Evolutionary conservation across 2,888 invertebrate genomes (phyloP).

Genomic region (Agrilus mali): DNA sequence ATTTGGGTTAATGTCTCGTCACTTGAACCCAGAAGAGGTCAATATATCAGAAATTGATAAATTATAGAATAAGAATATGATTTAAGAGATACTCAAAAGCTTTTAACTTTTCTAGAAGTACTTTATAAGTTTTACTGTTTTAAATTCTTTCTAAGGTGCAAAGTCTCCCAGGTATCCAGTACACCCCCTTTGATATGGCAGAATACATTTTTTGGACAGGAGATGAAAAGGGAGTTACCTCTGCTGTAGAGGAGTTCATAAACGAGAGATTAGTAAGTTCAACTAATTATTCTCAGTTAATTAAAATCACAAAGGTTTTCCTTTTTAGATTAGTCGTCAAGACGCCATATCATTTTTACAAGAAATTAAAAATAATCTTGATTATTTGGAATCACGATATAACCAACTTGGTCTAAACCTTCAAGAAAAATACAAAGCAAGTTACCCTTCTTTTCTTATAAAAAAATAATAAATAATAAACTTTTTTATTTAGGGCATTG

Average conservation of each 20-base stretch:
- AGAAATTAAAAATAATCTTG: conserved; percentile 63
- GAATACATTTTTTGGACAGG: conserved; percentile 76
- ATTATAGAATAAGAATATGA: no score
- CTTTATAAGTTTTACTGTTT: no score
- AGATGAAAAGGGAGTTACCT: conserved; percentile 64
- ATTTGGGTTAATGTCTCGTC: no score
- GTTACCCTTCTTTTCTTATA: background rate
- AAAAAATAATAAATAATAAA: no score
- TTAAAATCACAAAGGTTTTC: background rate
- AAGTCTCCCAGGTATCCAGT: conserved; percentile 42
- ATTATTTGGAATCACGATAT: conserved; percentile 54
- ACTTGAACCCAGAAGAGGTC: no score
- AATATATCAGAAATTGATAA: no score
- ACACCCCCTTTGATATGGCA: conserved; percentile 68
- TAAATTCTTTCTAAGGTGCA: no score
- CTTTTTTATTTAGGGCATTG: no score
- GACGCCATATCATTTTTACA: conserved; percentile 63
- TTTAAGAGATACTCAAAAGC: no score
- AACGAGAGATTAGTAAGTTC: conserved; percentile 60
- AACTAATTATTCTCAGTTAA: background rate
- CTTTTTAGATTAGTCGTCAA: conserved; percentile 55
- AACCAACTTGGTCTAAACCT: conserved; percentile 35
- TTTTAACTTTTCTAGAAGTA: no score
- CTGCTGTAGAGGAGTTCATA: conserved; percentile 64
- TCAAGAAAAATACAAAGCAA: conserved; percentile 23